Percentiles rank a stretch among this genome's conserved stretches.
Conservation (phyloP, 2,113 vertebrate species). For the Lathamus discolor region DNA sequence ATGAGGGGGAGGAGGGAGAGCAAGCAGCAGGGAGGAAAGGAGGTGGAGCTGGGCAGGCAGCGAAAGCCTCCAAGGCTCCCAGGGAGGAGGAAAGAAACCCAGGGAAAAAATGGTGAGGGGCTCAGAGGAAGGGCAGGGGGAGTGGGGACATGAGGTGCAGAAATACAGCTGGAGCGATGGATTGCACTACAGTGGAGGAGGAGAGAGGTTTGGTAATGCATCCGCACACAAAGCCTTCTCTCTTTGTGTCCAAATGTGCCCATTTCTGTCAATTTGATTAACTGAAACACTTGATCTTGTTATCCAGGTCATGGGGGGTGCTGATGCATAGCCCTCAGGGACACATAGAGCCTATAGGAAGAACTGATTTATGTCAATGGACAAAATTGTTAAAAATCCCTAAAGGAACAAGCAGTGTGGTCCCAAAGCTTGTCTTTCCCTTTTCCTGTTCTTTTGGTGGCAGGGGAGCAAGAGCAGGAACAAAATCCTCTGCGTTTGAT, state of each 20-base stretch:
- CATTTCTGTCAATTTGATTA: neutral
- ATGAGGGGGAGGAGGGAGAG: slow-evolving; percentile 31
- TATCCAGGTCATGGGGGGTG: neutral
- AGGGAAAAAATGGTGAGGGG: neutral
- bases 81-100: neutral
- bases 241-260: neutral
- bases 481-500: neutral
- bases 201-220: neutral
- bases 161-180: neutral
- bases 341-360: neutral
- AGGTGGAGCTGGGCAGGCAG: slow-evolving; percentile 39
- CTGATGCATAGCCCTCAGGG: neutral
- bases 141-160: neutral
- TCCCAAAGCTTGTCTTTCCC: neutral
- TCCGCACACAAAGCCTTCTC: neutral
- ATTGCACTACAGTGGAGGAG: neutral
- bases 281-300: neutral
- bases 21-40: slow-evolving; percentile 14
- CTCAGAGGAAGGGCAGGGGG: neutral
- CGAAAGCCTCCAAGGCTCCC: neutral
- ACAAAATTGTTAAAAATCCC: neutral
- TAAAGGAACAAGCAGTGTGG: neutral
- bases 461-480: neutral
- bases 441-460: neutral
- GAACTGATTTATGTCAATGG: neutral